Evolutionary conservation across 1,140 invertebrate species (phyloP), one percentile per base, ranked within the genome.

Genomic region (Aculops lycopersici): DNA sequence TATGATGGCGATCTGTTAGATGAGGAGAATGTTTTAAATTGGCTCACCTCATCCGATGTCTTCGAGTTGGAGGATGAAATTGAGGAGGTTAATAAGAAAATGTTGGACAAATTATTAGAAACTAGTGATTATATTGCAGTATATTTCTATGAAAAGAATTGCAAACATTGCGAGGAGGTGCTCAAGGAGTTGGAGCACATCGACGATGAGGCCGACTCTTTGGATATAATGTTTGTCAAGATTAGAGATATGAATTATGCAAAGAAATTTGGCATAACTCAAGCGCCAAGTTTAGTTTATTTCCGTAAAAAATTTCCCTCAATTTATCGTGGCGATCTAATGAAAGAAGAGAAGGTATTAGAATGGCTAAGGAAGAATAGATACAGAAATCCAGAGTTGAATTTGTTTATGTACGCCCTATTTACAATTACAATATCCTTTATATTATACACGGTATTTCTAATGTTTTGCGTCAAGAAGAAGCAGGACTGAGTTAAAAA

Each of bases 1-100:
- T 88, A 83, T 50, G 80, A 86, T 47, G 79, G 80, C n/a, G 79
- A 84, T 54, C 54, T 84, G 20, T 68, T 67, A 36, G 76, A 84
- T 55, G 74, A 77, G 38, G 75, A 80, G 37, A 74, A 69, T 53
- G 68, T 86, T 19, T 58, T 83, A 1, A 64, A 70, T 43, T 90
- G 80, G 80, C 56, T 88, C 13, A 86, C 80, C 8, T 81, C 77
- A 13, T 77, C 84, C 54, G 80, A 90, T 55, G 76, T 83, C 17
- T 84, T 90, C 59, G 78, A 86, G 59, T 73, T 86, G 21, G 81
- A 83, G 61, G 83, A 84, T 55, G 80, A 88, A 66, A 88, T 90
- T 51, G 81, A 86, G 56, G 79, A 86, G 57, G 79, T 88, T 1
- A 88, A 86, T 54, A 68, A 73, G 35, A 81, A 84, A 59, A 86